Percentiles rank a stretch among this genome's conserved stretches.
These are phyloP conservation scores for Epistrophe grossulariae DNA, from an alignment of 2,888 invertebrate species.

Conservation along the genomic window DNA sequence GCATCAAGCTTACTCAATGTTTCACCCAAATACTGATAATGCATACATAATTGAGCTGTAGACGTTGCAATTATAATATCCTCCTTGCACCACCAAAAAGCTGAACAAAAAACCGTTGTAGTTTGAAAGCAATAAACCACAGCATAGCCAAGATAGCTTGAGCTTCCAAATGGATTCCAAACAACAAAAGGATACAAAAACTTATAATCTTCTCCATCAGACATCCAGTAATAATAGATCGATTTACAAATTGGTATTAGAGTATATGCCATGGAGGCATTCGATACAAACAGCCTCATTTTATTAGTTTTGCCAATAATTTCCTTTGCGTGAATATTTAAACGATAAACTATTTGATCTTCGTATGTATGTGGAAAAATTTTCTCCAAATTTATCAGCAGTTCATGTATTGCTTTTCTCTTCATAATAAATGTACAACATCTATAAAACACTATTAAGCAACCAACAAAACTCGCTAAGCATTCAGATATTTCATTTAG, in stretches of 20 bases:
- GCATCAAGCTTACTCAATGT: slow-evolving; percentile 35
- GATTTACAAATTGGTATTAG: slow-evolving; percentile 25
- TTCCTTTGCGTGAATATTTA: not conserved
- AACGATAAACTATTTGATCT: not conserved
- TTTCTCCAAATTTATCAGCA: not conserved
- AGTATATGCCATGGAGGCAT: not conserved
- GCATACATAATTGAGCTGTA: slow-evolving; percentile 43
- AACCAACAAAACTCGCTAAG: not conserved
- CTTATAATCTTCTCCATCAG: not conserved
- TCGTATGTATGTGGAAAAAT: slow-evolving; percentile 2
- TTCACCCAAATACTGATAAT: slow-evolving; percentile 36
- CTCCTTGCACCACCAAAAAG: slow-evolving; percentile 22
- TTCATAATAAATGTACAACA: not conserved
- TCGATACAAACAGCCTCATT: not conserved
- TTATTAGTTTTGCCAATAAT: not conserved
- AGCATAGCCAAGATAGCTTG: not conserved
- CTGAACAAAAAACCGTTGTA: not conserved
- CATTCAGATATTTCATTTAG: not conserved
- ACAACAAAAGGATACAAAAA: slow-evolving; percentile 5
- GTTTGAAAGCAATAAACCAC: slow-evolving; percentile 23
- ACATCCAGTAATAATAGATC: not conserved
- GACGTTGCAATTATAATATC: slow-evolving; percentile 35
- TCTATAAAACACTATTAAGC: not conserved
- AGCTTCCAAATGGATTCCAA: slow-evolving; percentile 20
- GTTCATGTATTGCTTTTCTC: not conserved